A percentile compares a stretch with the other conserved stretches of the same genome.
Evolutionary conservation across 2,888 invertebrate species (phyloP).

Genomic region (Bombylius major): DNA sequence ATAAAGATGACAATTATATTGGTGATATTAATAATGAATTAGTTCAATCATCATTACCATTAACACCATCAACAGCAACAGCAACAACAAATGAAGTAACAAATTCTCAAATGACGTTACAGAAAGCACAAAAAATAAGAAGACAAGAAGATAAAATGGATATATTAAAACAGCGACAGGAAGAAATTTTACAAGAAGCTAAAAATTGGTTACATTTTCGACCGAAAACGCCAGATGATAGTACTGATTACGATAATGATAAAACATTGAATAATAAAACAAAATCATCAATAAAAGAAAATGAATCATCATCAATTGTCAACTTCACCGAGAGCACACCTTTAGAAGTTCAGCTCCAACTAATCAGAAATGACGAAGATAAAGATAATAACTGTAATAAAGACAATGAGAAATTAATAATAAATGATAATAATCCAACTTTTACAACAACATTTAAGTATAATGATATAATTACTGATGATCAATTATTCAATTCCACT

Average conservation of each 20-base stretch:
- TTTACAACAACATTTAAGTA: slow-evolving; percentile 30
- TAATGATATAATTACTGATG: slow-evolving; percentile 30
- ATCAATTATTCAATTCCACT: slow-evolving; percentile 19
- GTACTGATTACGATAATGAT: not conserved
- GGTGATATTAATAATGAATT: not conserved
- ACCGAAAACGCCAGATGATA: slow-evolving; percentile 29
- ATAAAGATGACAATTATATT: not conserved
- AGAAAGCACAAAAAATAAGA: too few species aligned
- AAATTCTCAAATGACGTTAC: not conserved
- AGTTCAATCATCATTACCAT: not conserved
- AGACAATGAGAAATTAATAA: slow-evolving; percentile 12
- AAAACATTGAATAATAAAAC: not conserved
- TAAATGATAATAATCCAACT: slow-evolving; percentile 18
- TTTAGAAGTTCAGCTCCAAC: slow-evolving; percentile 30
- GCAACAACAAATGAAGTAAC: not conserved
- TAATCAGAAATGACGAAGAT: slow-evolving; percentile 13
- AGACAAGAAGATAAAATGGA: not conserved
- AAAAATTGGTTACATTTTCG: slow-evolving; percentile 36
- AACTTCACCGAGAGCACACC: slow-evolving; percentile 31
- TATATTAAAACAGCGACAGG: too few species aligned
- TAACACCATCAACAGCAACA: not conserved
- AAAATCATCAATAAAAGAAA: not conserved
- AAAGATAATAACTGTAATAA: slow-evolving; percentile 7
- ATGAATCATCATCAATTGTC: slow-evolving; percentile 17
- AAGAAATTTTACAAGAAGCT: slow-evolving; percentile 30